phyloP scores from a whole-genome alignment of 2,888 invertebrate species.

The Sarcophaga carnaria region DNA sequence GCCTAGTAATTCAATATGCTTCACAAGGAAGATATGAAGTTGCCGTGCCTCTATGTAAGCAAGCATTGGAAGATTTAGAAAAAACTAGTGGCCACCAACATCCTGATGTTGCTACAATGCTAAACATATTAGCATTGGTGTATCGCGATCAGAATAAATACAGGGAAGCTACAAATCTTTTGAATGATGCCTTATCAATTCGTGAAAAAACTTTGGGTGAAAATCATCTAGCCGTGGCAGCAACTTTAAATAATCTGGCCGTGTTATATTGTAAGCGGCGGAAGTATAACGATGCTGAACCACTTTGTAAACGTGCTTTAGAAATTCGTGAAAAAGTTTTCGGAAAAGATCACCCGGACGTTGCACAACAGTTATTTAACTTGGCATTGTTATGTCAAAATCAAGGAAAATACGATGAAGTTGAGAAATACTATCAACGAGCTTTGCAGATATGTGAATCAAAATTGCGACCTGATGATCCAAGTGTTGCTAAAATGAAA shows the following conservation, averaged over 20 bases:
- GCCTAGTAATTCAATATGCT: constrained; percentile 99
- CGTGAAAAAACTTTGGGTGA: constrained; percentile 99
- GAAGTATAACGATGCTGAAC: constrained; percentile 99
- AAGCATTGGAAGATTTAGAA: too few relatives aligned
- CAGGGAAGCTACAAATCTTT: constrained; percentile 98
- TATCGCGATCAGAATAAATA: constrained; percentile 91
- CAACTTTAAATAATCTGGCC: constrained; percentile 98
- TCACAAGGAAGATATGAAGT: constrained; percentile 89
- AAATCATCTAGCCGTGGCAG: constrained; percentile 99
- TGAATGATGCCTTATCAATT: constrained; percentile 98
- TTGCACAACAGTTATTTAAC: constrained; percentile 99
- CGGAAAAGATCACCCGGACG: constrained; percentile 99
- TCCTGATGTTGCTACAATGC: too few relatives aligned
- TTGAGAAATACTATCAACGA: constrained; percentile 97
- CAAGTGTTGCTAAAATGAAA: constrained; percentile 99
- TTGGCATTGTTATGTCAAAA: constrained; percentile 99
- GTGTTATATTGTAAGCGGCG: constrained; percentile 99
- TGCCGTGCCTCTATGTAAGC: too few relatives aligned
- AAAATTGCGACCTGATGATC: constrained; percentile 97
- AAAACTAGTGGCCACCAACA: too few relatives aligned
- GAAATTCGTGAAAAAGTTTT: constrained; percentile 99
- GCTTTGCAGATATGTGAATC: constrained; percentile 99
- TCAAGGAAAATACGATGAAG: constrained; percentile 99
- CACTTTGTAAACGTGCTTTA: constrained; percentile 98
- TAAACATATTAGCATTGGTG: too few relatives aligned